These are phyloP conservation scores for Polymixis flavicincta DNA, from an alignment of 2,888 invertebrate genomes.

Conservation along the genomic window DNA sequence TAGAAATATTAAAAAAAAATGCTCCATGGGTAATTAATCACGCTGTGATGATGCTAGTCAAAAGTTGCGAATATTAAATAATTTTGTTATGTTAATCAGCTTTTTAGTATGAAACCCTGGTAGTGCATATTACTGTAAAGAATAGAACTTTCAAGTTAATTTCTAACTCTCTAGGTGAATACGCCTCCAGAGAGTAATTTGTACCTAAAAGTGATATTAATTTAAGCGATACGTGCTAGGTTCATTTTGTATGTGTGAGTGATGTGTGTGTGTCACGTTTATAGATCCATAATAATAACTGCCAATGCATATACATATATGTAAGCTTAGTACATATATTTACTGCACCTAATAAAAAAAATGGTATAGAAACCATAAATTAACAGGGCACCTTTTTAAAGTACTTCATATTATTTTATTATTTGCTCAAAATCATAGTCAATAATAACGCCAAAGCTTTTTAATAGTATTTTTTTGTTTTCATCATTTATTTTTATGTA, in stretches of 20 bases:
- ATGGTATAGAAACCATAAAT: conserved; percentile 40
- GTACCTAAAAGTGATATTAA: conserved; percentile 89
- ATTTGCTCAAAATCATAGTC: conserved; percentile 81
- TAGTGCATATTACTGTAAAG: conserved; percentile 57
- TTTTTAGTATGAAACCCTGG: conserved; percentile 61
- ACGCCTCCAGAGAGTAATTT: conserved; percentile 70
- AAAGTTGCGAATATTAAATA: conserved; percentile 61
- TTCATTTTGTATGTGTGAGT: conserved; percentile 84
- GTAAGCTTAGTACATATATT: conserved; percentile 72
- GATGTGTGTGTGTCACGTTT: conserved; percentile 67
- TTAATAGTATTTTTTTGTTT: conserved; percentile 52
- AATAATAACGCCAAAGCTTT: conserved; percentile 65
- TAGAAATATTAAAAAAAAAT: conserved; percentile 33
- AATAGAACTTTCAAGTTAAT: conserved; percentile 70
- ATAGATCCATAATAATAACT: conserved; percentile 72
- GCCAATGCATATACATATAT: conserved; percentile 78
- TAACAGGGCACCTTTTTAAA: conserved; percentile 69
- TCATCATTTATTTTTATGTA: conserved; percentile 28
- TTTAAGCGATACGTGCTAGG: conserved; percentile 86
- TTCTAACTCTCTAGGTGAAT: conserved; percentile 63
- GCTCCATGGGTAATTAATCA: conserved; percentile 56
- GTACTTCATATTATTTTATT: conserved; percentile 74
- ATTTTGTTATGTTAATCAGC: conserved; percentile 57
- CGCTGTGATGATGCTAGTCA: conserved; percentile 81
- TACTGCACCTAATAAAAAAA: conserved; percentile 70